These are phyloP conservation scores for Lycocerus yunnanus DNA, from an alignment of 2,888 invertebrate genomes.

Conservation along the genomic window DNA sequence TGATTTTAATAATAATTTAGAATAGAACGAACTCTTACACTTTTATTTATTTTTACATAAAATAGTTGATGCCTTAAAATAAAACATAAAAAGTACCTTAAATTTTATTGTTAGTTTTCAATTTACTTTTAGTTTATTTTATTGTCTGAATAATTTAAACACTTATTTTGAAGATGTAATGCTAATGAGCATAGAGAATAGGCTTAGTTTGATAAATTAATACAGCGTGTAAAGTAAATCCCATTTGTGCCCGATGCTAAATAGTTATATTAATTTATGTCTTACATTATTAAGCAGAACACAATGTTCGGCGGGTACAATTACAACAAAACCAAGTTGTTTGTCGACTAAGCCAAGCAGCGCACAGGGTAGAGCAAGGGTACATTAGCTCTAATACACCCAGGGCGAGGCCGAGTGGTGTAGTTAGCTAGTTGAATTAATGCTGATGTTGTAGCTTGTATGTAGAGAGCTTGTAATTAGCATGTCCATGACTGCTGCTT, in stretches of 20 bases:
- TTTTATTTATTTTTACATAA: no score
- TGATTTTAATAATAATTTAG: no score
- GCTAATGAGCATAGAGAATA: slow-evolving; percentile 29
- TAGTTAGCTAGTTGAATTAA: slow-evolving; percentile 56
- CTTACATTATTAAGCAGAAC: slow-evolving; percentile 54
- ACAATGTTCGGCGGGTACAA: slow-evolving; percentile 52
- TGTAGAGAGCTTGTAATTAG: slow-evolving; percentile 58
- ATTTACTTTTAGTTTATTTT: not conserved
- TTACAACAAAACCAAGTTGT: slow-evolving; percentile 55
- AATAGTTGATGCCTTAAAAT: no score
- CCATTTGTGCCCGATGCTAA: slow-evolving; percentile 47
- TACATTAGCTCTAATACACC: slow-evolving; percentile 51
- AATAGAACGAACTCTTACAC: no score
- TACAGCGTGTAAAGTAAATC: slow-evolving; percentile 51
- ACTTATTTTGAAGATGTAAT: slow-evolving; percentile 29
- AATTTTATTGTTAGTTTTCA: not conserved
- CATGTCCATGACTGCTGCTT: slow-evolving; percentile 57
- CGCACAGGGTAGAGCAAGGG: slow-evolving; percentile 48
- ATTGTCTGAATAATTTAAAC: slow-evolving; percentile 25
- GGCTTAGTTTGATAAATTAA: slow-evolving; percentile 43
- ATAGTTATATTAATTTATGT: slow-evolving; percentile 56
- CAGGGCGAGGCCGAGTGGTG: slow-evolving; percentile 49
- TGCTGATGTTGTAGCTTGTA: slow-evolving; percentile 56
- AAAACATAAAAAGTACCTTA: not conserved
- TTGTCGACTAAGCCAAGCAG: slow-evolving; percentile 51